These are phyloP conservation scores for Callinectes sapidus DNA, from an alignment of 2,888 invertebrate species.

Conservation along the genomic window DNA sequence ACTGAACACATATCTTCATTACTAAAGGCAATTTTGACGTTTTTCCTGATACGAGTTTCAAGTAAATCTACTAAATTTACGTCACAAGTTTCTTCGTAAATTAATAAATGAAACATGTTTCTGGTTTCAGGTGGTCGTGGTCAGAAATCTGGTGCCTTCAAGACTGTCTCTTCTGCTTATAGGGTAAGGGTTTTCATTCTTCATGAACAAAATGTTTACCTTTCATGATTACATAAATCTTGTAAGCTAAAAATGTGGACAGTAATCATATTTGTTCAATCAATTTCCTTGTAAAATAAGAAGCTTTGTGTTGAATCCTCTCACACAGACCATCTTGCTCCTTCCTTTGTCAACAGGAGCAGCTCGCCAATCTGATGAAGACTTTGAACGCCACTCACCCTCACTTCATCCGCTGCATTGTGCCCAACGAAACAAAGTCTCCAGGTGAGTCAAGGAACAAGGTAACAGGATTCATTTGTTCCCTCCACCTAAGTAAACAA, in stretches of 20 bases:
- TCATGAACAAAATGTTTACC: background rate
- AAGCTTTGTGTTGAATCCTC: background rate
- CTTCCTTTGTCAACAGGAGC: constrained; percentile 86
- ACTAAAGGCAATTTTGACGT: background rate
- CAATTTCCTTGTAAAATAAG: background rate
- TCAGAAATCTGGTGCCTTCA: constrained; percentile 99
- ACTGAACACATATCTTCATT: background rate
- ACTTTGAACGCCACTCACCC: constrained; percentile 78
- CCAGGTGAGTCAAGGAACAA: constrained; percentile 73
- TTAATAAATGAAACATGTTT: background rate
- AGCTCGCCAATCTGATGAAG: constrained; percentile 78
- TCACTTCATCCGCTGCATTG: constrained; percentile 80
- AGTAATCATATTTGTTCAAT: background rate
- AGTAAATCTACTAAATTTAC: background rate
- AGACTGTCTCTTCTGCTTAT: constrained; percentile 99
- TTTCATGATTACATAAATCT: background rate
- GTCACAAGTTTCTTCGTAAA: no score
- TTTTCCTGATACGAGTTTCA: background rate
- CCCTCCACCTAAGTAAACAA: background rate
- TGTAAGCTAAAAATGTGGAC: no score
- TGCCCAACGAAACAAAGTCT: constrained; percentile 77
- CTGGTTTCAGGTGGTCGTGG: constrained; percentile 67
- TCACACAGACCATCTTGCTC: background rate
- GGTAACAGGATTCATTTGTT: background rate
- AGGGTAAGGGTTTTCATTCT: constrained; percentile 80